A percentile compares a stretch with the other conserved stretches of the same genome.
These are phyloP conservation scores for Mercenaria mercenaria DNA, from an alignment of 1,140 invertebrate genomes.

Conservation along the genomic window DNA sequence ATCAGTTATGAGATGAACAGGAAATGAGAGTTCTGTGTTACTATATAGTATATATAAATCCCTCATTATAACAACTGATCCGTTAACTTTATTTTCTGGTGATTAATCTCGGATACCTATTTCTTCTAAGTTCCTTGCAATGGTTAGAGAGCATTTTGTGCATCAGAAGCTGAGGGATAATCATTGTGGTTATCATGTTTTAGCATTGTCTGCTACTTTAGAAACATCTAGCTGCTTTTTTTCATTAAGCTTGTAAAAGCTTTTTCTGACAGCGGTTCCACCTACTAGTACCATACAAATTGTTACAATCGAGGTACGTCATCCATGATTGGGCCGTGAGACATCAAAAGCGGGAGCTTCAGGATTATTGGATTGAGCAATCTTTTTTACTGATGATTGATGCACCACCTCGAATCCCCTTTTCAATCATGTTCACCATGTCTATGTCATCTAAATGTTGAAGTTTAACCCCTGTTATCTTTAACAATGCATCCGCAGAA, in stretches of 20 bases:
- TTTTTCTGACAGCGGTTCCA: constrained; percentile 59
- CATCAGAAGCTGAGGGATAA: too few relatives aligned
- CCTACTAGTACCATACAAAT: constrained; percentile 77
- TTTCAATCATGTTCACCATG: constrained; percentile 78
- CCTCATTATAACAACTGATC: too few relatives aligned
- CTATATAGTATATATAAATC: too few relatives aligned
- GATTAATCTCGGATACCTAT: too few relatives aligned
- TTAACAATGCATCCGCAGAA: constrained; percentile 76
- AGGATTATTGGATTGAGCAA: constrained; percentile 76
- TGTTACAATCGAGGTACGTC: constrained; percentile 78
- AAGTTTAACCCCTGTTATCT: constrained; percentile 71
- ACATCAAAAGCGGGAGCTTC: constrained; percentile 61
- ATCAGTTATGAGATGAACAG: too few relatives aligned
- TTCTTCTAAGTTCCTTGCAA: background rate
- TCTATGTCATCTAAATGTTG: constrained; percentile 77
- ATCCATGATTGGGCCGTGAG: constrained; percentile 70
- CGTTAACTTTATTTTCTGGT: too few relatives aligned
- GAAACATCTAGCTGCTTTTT: too few relatives aligned
- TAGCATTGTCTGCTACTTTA: background rate
- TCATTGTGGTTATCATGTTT: too few relatives aligned
- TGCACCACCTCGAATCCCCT: constrained; percentile 73
- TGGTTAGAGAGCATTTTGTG: too few relatives aligned
- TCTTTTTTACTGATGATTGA: constrained; percentile 70
- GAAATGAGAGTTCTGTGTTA: too few relatives aligned
- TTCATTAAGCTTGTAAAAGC: constrained; percentile 83